A percentile compares a stretch with the other conserved stretches of the same genome.
Conservation (phyloP, 2,797 vertebrate genomes). For the Tiaroga cobitis region DNA sequence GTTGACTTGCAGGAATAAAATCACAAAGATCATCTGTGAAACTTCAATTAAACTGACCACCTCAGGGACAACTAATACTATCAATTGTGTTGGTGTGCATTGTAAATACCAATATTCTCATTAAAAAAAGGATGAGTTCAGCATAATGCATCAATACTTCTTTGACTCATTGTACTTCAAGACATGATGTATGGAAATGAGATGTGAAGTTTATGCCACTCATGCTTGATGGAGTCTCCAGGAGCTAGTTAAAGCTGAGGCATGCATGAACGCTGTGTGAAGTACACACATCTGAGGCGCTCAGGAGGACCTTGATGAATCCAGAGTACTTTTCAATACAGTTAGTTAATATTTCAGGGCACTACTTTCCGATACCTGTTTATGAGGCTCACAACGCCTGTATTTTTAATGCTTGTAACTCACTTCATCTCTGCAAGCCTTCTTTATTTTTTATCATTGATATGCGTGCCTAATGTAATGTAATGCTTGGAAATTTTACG, state of each 20-base stretch:
- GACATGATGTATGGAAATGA: constrained; percentile 41
- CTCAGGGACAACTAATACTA: neutral
- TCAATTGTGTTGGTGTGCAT: neutral
- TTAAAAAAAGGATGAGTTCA: constrained; percentile 44
- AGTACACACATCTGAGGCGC: constrained; percentile 27
- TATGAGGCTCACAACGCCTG: constrained; percentile 20
- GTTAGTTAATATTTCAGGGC: constrained; percentile 31
- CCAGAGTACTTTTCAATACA: constrained; percentile 33
- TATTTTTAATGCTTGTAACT: constrained; percentile 21
- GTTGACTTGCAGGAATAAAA: neutral
- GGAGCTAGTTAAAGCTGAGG: constrained; percentile 28
- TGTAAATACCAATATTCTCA: constrained; percentile 49
- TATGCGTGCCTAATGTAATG: neutral
- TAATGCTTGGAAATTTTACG: neutral
- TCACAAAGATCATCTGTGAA: neutral
- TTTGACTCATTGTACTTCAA: constrained; percentile 28
- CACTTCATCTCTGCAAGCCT: constrained; percentile 44
- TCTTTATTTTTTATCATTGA: constrained; percentile 13
- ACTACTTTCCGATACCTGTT: neutral
- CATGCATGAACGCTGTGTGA: neutral
- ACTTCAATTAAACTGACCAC: neutral
- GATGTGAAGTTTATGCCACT: constrained; percentile 32
- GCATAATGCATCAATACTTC: constrained; percentile 32
- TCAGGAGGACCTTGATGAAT: constrained; percentile 33
- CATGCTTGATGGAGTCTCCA: constrained; percentile 5